Evolutionary conservation across 1,140 invertebrate genomes (phyloP).

Genomic region (Riptortus pedestris): DNA sequence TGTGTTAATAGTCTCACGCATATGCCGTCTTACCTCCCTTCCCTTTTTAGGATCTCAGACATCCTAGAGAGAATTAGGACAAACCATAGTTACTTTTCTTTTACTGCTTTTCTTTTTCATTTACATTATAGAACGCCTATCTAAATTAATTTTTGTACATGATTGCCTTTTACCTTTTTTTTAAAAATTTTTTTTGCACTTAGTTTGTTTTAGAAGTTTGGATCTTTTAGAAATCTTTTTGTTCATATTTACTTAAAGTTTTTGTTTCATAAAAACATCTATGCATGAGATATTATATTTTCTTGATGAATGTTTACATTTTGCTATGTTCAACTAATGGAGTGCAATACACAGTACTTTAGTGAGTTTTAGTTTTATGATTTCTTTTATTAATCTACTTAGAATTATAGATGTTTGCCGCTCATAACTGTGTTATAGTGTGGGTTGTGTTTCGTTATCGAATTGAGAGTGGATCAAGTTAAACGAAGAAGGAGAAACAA

Average conservation of each 20-base stretch:
- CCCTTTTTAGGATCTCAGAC: not conserved
- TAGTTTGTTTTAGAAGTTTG: no score
- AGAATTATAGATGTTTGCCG: slow-evolving; percentile 5
- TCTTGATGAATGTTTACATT: no score
- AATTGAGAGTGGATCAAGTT: slow-evolving; percentile 20
- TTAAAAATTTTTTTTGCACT: no score
- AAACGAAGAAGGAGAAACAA: slow-evolving; percentile 16
- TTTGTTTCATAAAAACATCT: no score
- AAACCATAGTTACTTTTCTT: not conserved
- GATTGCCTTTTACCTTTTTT: no score
- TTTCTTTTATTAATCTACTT: slow-evolving; percentile 1
- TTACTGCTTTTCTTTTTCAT: slow-evolving; percentile 8
- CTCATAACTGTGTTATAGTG: slow-evolving; percentile 27
- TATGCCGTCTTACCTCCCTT: not conserved
- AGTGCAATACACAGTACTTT: no score
- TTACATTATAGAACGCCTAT: not conserved
- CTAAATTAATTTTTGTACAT: no score
- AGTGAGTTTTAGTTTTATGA: not conserved
- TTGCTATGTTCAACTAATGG: no score
- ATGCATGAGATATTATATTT: no score
- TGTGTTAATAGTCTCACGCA: not conserved
- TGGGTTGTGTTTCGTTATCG: slow-evolving; percentile 23
- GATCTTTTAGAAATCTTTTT: no score
- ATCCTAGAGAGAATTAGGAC: not conserved
- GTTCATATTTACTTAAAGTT: no score